These are phyloP conservation scores for Pegea sp. DNA, from an alignment of 23 tunicate genomes.

Conservation along the genomic window DNA sequence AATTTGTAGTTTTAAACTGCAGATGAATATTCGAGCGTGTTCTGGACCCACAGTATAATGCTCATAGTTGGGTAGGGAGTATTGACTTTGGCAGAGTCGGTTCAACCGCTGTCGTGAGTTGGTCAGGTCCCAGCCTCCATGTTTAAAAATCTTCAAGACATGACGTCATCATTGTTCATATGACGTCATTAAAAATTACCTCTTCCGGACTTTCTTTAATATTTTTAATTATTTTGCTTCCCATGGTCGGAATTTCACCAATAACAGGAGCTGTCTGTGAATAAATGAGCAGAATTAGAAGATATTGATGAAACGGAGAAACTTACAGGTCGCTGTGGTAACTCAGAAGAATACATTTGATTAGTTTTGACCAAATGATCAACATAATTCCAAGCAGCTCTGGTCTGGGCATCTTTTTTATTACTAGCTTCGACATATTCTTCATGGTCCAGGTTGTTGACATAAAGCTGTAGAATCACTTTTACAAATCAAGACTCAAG, in stretches of 20 bases:
- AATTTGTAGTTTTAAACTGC: slow-evolving; percentile 36
- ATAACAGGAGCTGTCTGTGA: no score
- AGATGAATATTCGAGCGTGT: slow-evolving; percentile 46
- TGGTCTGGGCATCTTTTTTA: slow-evolving; percentile 87
- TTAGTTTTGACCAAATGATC: slow-evolving; percentile 65
- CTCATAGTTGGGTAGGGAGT: slow-evolving; percentile 31
- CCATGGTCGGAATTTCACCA: no score
- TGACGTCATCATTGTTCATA: no score
- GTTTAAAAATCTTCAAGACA: slow-evolving; percentile 18
- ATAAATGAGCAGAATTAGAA: no score
- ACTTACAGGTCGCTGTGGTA: slow-evolving; percentile 61
- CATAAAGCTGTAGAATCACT: slow-evolving; percentile 21
- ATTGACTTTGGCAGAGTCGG: slow-evolving; percentile 75
- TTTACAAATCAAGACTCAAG: background rate
- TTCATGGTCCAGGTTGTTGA: slow-evolving; percentile 43
- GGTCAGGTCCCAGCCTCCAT: slow-evolving; percentile 76
- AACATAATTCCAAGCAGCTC: slow-evolving; percentile 90
- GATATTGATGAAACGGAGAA: no score
- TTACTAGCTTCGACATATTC: slow-evolving; percentile 41
- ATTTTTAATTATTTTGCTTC: no score
- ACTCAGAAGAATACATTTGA: slow-evolving; percentile 53
- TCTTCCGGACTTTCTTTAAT: no score
- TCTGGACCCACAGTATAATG: slow-evolving; percentile 63
- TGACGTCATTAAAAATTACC: no score
- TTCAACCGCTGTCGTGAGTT: slow-evolving; percentile 75